A percentile compares a stretch with the other conserved stretches of the same genome.
These are phyloP conservation scores for Drepanosiphum platanoidis DNA, from an alignment of 2,888 invertebrate genomes.

Conservation along the genomic window DNA sequence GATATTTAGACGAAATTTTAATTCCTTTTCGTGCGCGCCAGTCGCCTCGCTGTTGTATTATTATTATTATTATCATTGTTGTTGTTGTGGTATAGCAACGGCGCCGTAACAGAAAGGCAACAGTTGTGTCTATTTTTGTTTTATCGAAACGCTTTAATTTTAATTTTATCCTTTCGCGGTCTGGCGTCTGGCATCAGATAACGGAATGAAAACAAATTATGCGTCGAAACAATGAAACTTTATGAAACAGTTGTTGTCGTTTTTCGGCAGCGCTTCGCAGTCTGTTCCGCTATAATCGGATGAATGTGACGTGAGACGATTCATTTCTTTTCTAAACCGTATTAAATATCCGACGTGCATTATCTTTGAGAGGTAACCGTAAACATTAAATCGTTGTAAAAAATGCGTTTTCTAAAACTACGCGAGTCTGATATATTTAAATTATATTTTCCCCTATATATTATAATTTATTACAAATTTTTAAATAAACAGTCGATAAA, in stretches of 20 bases:
- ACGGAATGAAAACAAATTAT: neutral
- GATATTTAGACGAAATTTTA: too few species aligned
- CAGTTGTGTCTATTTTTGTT: neutral
- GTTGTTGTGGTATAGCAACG: neutral
- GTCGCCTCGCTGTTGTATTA: too few species aligned
- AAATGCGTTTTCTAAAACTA: too few species aligned
- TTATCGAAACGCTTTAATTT: neutral
- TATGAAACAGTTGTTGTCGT: neutral
- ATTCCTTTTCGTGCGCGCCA: neutral
- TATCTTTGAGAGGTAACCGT: too few species aligned
- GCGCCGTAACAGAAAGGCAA: neutral
- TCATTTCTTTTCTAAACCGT: constrained; percentile 2
- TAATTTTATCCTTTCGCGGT: neutral
- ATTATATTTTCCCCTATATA: too few species aligned
- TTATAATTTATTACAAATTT: too few species aligned
- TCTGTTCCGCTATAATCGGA: neutral
- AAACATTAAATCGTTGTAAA: too few species aligned
- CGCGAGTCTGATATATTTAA: too few species aligned
- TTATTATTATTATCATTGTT: neutral
- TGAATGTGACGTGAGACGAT: neutral
- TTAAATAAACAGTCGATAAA: too few species aligned
- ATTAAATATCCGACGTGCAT: too few species aligned
- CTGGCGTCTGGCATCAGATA: neutral
- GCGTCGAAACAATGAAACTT: neutral
- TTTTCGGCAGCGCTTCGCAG: neutral